Percentiles rank a stretch among this genome's conserved stretches.
These are phyloP conservation scores for Dolichomitus sp. DNA, from an alignment of 2,888 invertebrate genomes.

Conservation along the genomic window DNA sequence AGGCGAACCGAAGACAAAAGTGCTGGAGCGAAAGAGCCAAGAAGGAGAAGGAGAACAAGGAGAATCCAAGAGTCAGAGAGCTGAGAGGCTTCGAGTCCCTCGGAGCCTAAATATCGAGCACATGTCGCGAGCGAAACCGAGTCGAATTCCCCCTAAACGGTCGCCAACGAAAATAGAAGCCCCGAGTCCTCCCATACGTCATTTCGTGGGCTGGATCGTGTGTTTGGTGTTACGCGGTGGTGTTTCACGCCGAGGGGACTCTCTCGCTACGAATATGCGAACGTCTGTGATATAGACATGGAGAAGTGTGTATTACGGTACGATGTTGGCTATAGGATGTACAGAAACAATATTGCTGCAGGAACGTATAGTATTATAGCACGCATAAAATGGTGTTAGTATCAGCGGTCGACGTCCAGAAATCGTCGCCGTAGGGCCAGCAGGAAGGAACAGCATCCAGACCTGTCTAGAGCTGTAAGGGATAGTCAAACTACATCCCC, in stretches of 20 bases:
- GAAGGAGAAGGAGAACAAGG: slow-evolving; percentile 43
- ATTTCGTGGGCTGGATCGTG: slow-evolving; percentile 73
- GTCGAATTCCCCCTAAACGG: slow-evolving; percentile 73
- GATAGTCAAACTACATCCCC: slow-evolving; percentile 68
- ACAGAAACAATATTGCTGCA: not conserved
- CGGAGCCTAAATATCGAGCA: slow-evolving; percentile 83
- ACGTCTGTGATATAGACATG: slow-evolving; percentile 37
- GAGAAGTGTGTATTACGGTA: slow-evolving; percentile 25
- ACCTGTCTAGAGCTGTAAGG: slow-evolving; percentile 52
- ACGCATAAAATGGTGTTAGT: not conserved
- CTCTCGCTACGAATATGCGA: slow-evolving; percentile 43
- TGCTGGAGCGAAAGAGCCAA: slow-evolving; percentile 46
- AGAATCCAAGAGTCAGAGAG: slow-evolving; percentile 55
- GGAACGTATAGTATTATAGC: not conserved
- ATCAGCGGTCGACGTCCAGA: slow-evolving; percentile 1
- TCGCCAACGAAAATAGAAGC: slow-evolving; percentile 81
- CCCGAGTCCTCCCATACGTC: slow-evolving; percentile 80
- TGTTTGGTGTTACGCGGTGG: slow-evolving; percentile 75
- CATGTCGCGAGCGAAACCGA: slow-evolving; percentile 75
- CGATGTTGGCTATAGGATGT: not conserved
- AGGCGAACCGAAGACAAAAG: slow-evolving; percentile 41
- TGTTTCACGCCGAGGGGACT: slow-evolving; percentile 64
- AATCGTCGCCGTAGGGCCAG: not conserved
- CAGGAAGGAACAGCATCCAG: slow-evolving; percentile 25
- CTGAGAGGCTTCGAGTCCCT: slow-evolving; percentile 51